Evolutionary conservation across 2,113 vertebrate genomes (phyloP), one percentile per base, ranked within the genome.

Genomic region (Tachysurus fulvidraco): DNA sequence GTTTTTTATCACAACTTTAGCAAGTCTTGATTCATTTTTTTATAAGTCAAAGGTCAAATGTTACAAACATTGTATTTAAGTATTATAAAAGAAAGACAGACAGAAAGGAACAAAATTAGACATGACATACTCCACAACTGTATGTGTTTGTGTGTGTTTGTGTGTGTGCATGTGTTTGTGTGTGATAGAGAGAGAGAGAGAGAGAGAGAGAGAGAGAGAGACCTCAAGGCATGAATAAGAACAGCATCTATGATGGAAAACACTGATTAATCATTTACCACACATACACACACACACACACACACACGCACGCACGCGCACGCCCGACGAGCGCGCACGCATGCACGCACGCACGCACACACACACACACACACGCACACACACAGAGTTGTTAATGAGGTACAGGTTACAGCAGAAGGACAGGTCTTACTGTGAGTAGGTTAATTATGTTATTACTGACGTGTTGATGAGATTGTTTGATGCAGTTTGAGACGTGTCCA

Each of bases 381-480:
- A 30, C 65, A 67, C 4, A 1, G 6, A 71, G 30, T 71, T 71
- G 17, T 71, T 71, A 71, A 41, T 71, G 30, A 36, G 14, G 67
- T 71, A 9, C 67, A 71, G 67, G 67, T 71, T 71, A 71, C 67
- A 71, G 67, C 67, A 71, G 67, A 71, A 41, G 67, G 67, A 71
- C 67, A 41, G 67, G 16, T 71, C 67, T 71, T 71, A 8, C 67
- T 71, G 67, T 41, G 67, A 71, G 67, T 41, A 41, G 67, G 67
- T 71, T 71, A 71, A 71, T 71, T 71, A 71, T 71, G 67, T 71
- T 71, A 41, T 71, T 71, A 71, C 67, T 36, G 67, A 71, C 6
- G 30, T 71, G 67, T 71, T 71, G 67, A 71, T 71, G 67, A 71
- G 67, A 71, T 71, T 71, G 67, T 71, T 71, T 71, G 28, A 71